phyloP scores from a whole-genome alignment of 2,888 invertebrate species.

The Pseudococcus viburni region DNA sequence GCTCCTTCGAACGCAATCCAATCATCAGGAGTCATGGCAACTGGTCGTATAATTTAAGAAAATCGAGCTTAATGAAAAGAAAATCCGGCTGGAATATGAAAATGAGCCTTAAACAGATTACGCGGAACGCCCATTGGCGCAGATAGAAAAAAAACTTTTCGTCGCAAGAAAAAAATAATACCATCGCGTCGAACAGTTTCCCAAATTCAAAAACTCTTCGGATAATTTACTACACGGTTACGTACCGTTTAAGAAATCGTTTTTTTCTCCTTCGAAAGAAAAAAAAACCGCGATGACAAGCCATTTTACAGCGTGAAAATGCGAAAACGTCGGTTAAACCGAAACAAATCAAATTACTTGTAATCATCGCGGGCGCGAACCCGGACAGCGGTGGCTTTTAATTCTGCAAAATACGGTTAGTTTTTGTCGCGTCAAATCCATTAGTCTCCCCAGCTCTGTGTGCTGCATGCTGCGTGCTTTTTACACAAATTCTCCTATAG shows the following conservation, averaged over 20 bases:
- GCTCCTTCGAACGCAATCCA: not conserved
- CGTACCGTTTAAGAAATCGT: not conserved
- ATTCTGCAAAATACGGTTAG: constrained; percentile 19
- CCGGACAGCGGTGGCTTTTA: constrained; percentile 17
- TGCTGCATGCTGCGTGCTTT: not conserved
- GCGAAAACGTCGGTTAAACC: constrained; percentile 27
- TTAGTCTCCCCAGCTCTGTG: constrained; percentile 4
- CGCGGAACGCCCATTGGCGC: not conserved
- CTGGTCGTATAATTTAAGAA: constrained; percentile 34
- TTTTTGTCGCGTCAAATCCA: constrained; percentile 15
- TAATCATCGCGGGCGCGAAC: not conserved
- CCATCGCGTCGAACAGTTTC: not conserved
- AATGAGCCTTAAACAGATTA: constrained; percentile 53
- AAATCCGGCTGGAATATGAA: constrained; percentile 30
- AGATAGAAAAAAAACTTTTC: constrained; percentile 2
- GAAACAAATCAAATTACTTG: constrained; percentile 41
- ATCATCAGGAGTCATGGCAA: constrained; percentile 17
- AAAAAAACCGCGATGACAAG: constrained; percentile 9
- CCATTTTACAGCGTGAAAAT: not conserved
- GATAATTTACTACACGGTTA: not conserved
- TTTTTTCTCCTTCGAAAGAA: not conserved
- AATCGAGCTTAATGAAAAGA: constrained; percentile 19
- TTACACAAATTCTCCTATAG: not conserved
- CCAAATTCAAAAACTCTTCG: constrained; percentile 11
- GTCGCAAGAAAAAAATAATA: not conserved